Evolutionary conservation across 2,113 vertebrate genomes (phyloP), one percentile per base, ranked within the genome.

Genomic region (Galemys pyrenaicus): DNA sequence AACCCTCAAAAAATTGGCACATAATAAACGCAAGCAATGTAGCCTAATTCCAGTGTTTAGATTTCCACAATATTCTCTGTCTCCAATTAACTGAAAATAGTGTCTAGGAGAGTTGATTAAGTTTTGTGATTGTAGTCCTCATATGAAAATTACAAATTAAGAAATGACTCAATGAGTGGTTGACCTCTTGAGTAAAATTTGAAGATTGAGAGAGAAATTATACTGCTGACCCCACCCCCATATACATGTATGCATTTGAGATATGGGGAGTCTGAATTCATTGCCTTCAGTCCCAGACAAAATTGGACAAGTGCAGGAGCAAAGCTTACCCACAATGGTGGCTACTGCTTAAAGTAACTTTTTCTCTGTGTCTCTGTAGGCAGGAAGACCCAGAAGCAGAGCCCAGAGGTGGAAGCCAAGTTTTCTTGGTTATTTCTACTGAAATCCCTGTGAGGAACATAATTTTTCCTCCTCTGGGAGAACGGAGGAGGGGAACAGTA

Each of bases 81-180:
- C 91, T 95, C 83, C 62, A 79, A 83, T 91, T 86, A 39, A n/a
- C 89, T 93, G 88, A 85, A 89, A 90, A 85, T 86, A 77, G 8
- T 64, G 62, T 78, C n/a, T 85, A 32, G 20, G 32, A 92, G 39
- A 94, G n/a, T 56, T 92, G 54, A 79, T 95, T 37, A 80, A 91
- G 22, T 91, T 95, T 26, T 75, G 10, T 1, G 44, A 44, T 44
- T 44, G 44, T n/a, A n/a, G n/a, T n/a, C n/a, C n/a, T n/a, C n/a
- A n/a, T 44, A 44, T 9, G 26, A 46, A 70, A 94, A 71, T 13
- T 64, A 51, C 11, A 68, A 84, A 89, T 78, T 74, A 79, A 83
- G 46, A 83, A 49, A 84, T 94, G 51, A 86, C 51, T 89, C 70
- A 95, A 74, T 35, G 4, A 78, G 49, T 13, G 32, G 12, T 87